A percentile compares a stretch with the other conserved stretches of the same genome.
phyloP scores from a whole-genome alignment of 1,140 invertebrate species.

The Hyposmocoma kahamanoa region DNA sequence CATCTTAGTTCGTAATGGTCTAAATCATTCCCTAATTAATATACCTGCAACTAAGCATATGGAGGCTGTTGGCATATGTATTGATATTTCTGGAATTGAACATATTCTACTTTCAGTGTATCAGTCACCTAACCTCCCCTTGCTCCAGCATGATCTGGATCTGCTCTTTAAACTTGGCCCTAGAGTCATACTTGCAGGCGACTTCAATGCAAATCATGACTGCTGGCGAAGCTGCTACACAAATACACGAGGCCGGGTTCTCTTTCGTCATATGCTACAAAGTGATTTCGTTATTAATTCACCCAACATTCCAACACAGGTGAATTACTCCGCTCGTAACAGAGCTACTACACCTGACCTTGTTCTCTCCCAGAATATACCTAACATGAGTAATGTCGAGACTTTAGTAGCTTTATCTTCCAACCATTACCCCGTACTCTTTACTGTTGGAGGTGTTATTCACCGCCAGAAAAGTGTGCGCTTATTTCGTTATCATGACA shows the following conservation, averaged over 20 bases:
- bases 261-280: constrained; percentile 1
- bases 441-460: background rate
- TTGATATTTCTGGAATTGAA: background rate
- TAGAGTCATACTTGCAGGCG: background rate
- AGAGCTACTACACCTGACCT: background rate
- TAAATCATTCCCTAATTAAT: background rate
- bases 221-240: background rate
- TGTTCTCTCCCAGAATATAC: background rate
- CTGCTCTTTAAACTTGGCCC: background rate
- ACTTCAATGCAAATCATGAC: background rate
- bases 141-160: background rate
- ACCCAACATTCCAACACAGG: background rate
- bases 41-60: background rate
- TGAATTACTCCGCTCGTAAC: background rate
- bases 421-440: background rate
- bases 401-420: background rate
- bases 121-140: constrained; percentile 1
- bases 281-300: background rate
- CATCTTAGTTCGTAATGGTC: background rate
- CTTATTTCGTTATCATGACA: too few relatives aligned
- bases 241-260: background rate
- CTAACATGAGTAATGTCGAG: background rate
- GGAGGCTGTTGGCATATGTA: background rate
- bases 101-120: background rate
- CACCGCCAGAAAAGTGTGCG: too few relatives aligned